Base-by-base conservation (phyloP, 1,140 invertebrate species). In the Dolichoris vasculosae region DNA sequence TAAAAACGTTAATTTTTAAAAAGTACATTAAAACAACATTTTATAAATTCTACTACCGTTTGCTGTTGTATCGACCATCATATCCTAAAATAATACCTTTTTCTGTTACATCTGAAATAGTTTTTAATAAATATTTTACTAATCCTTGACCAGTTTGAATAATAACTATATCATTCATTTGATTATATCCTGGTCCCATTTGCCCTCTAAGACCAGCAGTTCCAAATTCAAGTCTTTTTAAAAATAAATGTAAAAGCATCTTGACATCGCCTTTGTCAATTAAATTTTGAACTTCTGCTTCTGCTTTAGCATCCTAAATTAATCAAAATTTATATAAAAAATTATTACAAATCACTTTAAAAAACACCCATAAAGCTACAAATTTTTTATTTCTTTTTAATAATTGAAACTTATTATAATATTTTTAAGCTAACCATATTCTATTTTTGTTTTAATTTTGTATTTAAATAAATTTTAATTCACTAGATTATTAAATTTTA, bases 81-180 rank as follows among this genome's bases (percentile, higher is more conserved):
- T 96, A 99, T 4, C 99, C 98, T 89, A 99, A 94, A 0, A 99
- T 96, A 67, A 99, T 94, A 20, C 98, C 97, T 84, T 94, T 95
- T 7, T 93, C 89, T 82, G 95, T 89, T 43, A 93, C 89, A 75
- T 95, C 91, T 8, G 93, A 90, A 86, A 95, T 92, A 77, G 91
- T 91, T 77, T 95, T 92, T 83, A 95, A 91, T 43, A 99, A 89
- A 92, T 99, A 98, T 81, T 96, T 95, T 55, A 96, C 95, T 73
- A 99, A 92, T 9, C 99, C 99, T 95, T 99, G 98, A 8, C 96
- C 96, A 32, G 99, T 98, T 94, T 99, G 99, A 75, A 99, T 95
- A 46, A 99, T 96, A 0, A 99, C 98, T 43, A 99, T 94, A 93
- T 99, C 98, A 94, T 99, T 99, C 97, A 99, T 98, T 82, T 96